Evolutionary conservation across 1,140 invertebrate genomes (phyloP).

Genomic region (Limonius californicus): DNA sequence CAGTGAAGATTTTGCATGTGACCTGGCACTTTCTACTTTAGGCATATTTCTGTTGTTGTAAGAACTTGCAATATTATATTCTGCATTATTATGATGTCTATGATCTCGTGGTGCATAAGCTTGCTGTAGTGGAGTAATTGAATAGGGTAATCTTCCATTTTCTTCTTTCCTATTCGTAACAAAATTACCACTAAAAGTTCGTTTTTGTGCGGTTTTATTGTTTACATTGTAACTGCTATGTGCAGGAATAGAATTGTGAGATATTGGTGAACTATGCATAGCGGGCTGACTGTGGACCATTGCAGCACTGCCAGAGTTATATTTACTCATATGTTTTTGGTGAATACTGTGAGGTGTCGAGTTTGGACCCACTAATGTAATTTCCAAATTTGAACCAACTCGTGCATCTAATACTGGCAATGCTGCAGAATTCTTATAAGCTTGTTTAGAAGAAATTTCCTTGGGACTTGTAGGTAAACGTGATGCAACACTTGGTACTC

Average conservation of each 20-base stretch:
- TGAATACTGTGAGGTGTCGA: conserved; percentile 16
- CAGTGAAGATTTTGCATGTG: conserved; percentile 14
- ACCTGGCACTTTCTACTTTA: conserved; percentile 13
- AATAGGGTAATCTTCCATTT: conserved; percentile 28
- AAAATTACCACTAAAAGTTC: conserved; percentile 22
- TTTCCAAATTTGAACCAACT: conserved; percentile 58
- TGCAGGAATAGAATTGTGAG: background rate
- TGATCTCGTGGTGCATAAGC: conserved; percentile 19
- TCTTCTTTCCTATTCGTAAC: conserved; percentile 24
- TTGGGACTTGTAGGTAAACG: conserved; percentile 28
- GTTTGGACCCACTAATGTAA: conserved; percentile 52
- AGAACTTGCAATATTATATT: conserved; percentile 18
- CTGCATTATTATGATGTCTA: conserved; percentile 21
- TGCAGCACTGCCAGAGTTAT: background rate
- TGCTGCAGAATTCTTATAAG: conserved; percentile 40
- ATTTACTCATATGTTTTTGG: background rate
- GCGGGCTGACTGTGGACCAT: background rate
- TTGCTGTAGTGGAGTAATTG: background rate
- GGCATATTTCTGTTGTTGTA: conserved; percentile 12
- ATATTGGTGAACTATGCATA: background rate
- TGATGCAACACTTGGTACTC: conserved; percentile 40
- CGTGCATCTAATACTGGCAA: conserved; percentile 38
- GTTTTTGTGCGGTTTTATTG: conserved; percentile 19
- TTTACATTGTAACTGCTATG: background rate
- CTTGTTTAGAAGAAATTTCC: conserved; percentile 11